Conservation (phyloP, 2,888 invertebrate species). For the Andrena hattorfiana region DNA sequence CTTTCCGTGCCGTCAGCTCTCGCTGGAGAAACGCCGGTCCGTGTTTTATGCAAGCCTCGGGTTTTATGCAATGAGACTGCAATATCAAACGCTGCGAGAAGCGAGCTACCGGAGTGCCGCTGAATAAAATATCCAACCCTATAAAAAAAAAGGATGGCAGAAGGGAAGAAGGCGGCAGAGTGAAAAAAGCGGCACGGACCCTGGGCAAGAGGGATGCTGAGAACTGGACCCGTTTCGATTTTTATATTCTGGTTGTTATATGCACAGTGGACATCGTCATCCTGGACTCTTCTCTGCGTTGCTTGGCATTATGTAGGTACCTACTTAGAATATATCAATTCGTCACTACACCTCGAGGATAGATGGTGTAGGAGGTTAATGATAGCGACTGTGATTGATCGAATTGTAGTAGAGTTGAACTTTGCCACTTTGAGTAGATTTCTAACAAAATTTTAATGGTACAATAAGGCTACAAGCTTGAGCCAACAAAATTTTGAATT, state of each 20-base stretch:
- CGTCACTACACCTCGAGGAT: too few relatives aligned
- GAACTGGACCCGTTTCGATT: constrained; percentile 53
- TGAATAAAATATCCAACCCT: constrained; percentile 71
- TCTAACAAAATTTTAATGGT: too few relatives aligned
- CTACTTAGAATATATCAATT: too few relatives aligned
- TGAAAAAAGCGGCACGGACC: constrained; percentile 29
- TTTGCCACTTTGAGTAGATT: too few relatives aligned
- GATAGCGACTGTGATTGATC: too few relatives aligned
- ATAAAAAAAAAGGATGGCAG: constrained; percentile 10
- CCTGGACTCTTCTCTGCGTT: neutral
- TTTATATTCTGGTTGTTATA: constrained; percentile 32
- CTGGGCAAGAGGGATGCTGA: constrained; percentile 4
- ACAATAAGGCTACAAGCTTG: too few relatives aligned
- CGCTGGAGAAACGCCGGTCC: constrained; percentile 43
- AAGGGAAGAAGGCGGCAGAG: constrained; percentile 38
- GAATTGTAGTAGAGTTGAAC: too few relatives aligned
- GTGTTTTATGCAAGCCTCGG: constrained; percentile 73
- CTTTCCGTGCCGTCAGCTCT: constrained; percentile 49
- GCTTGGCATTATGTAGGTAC: neutral
- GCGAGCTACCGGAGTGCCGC: constrained; percentile 60
- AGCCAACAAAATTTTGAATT: too few relatives aligned
- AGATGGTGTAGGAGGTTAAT: too few relatives aligned
- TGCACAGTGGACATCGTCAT: neutral
- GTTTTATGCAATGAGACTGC: constrained; percentile 76
- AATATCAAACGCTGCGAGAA: constrained; percentile 72